Conservation (phyloP, 2,113 vertebrate genomes). For the Glaucidium brasilianum region DNA sequence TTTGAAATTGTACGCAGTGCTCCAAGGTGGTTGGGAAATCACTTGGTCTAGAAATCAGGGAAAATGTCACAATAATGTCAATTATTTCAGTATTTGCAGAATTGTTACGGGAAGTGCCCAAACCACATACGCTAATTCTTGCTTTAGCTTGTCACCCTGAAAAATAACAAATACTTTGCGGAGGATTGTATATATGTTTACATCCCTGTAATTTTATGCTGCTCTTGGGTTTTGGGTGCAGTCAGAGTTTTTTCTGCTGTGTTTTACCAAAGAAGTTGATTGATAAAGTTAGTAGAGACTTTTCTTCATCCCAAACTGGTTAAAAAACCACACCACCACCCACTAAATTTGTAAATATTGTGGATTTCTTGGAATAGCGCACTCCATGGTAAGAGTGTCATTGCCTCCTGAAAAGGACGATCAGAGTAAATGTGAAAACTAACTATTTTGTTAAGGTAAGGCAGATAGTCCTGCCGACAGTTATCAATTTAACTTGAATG, state of each 20-base stretch:
- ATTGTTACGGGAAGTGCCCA: not conserved
- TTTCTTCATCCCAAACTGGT: not conserved
- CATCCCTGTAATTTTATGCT: not conserved
- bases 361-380: not conserved
- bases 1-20: not conserved
- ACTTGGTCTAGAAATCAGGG: not conserved
- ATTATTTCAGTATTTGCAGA: not conserved
- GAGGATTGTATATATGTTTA: not conserved
- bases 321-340: not conserved
- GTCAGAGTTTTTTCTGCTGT: not conserved
- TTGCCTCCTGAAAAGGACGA: not conserved
- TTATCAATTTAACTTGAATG: not conserved
- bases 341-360: not conserved
- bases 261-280: not conserved
- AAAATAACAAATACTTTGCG: not conserved
- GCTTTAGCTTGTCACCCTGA: not conserved
- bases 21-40: not conserved
- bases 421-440: not conserved
- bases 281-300: not conserved
- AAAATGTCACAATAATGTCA: not conserved
- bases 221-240: not conserved
- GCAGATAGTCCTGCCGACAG: not conserved
- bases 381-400: not conserved
- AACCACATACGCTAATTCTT: not conserved
- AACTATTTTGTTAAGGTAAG: not conserved